A percentile compares a stretch with the other conserved stretches of the same genome.
These are phyloP conservation scores for Pseudotriccus pelzelni DNA, from an alignment of 2,797 vertebrate species.

Conservation along the genomic window DNA sequence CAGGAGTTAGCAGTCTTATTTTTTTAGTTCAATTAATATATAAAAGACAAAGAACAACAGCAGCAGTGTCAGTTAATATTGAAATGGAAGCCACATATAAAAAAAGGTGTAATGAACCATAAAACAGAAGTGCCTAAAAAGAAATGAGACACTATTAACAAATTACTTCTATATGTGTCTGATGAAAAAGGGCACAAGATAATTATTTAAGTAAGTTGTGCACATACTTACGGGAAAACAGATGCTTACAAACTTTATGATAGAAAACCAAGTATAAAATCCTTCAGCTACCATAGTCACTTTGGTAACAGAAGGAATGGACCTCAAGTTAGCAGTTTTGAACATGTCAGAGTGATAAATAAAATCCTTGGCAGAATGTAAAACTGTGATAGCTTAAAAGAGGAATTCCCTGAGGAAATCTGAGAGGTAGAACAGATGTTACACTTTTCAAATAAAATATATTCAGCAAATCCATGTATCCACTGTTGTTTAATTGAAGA, in stretches of 20 bases:
- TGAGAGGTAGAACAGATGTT: constrained; percentile 39
- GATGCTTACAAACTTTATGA: neutral
- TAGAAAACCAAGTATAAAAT: neutral
- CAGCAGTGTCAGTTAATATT: neutral
- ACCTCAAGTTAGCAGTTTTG: constrained; percentile 11
- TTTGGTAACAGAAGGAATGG: neutral
- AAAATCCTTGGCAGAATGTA: constrained; percentile 21
- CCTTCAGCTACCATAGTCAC: neutral
- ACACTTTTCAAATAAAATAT: neutral
- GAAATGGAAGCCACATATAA: neutral
- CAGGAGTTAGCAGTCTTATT: neutral
- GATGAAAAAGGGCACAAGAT: neutral
- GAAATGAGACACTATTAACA: neutral
- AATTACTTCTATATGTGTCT: neutral
- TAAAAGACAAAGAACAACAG: too few relatives aligned
- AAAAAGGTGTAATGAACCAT: neutral
- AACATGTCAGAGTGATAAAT: neutral
- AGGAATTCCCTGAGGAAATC: constrained; percentile 47
- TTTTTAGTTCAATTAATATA: neutral
- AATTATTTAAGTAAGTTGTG: neutral
- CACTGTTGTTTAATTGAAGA: constrained; percentile 7
- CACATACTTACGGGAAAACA: neutral
- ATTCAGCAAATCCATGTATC: constrained; percentile 5
- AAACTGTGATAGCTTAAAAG: neutral
- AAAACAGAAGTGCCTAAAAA: neutral